phyloP scores from a whole-genome alignment of 2,888 invertebrate species.

The Oxystoma pomonae region DNA sequence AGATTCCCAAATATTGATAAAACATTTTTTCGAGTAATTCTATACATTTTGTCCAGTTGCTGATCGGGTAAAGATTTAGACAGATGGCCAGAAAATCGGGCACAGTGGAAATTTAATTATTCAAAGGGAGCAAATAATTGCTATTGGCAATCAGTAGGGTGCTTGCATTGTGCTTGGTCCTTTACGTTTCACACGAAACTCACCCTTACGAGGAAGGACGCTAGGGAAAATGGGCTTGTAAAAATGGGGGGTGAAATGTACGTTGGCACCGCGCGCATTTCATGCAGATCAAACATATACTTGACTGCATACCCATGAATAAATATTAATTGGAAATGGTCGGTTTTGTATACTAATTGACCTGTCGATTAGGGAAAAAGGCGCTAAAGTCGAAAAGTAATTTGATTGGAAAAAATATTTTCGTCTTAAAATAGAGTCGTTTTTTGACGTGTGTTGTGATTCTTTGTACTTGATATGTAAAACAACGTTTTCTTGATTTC shows the following conservation, averaged over 20 bases:
- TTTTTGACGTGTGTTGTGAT: too few relatives aligned
- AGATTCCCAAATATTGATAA: neutral
- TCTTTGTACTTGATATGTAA: too few relatives aligned
- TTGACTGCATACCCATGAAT: conserved; percentile 44
- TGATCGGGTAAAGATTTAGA: conserved; percentile 33
- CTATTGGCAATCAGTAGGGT: conserved; percentile 42
- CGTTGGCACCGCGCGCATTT: conserved; percentile 33
- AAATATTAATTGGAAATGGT: conserved; percentile 30
- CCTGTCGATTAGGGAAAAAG: neutral
- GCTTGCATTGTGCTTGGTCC: conserved; percentile 26
- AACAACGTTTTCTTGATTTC: too few relatives aligned
- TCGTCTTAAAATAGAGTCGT: too few relatives aligned
- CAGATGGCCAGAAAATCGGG: conserved; percentile 48
- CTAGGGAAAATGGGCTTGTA: conserved; percentile 28
- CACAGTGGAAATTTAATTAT: conserved; percentile 49
- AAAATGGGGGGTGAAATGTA: conserved; percentile 20
- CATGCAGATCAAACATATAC: conserved; percentile 42
- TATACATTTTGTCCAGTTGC: neutral
- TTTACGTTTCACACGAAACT: conserved; percentile 24
- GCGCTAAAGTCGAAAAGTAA: neutral
- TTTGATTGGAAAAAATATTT: too few relatives aligned
- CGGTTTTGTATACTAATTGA: neutral
- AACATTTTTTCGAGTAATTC: neutral
- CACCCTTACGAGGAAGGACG: conserved; percentile 26
- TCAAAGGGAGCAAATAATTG: conserved; percentile 52